Base-by-base conservation (phyloP, 2,797 vertebrate genomes). In the Rhodeus uyekii region DNA sequence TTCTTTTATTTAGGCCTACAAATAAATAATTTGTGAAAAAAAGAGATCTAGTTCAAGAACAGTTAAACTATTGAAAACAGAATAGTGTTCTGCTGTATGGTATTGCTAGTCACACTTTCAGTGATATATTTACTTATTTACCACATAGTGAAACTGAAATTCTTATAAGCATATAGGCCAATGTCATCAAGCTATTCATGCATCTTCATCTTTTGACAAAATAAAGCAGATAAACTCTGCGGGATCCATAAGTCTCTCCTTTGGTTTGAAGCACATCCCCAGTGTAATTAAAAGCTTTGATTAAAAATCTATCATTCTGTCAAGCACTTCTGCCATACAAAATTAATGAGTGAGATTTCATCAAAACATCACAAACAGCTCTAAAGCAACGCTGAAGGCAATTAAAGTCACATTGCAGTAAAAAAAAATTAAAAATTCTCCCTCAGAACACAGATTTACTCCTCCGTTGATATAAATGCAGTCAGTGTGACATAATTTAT, bases 221-320 rank as follows among this genome's bases (percentile, higher is more conserved):
- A 78, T 61, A 29, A 39, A 74, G 36, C 27, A 53, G 38, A 27
- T 24, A 42, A 53, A 5, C 65, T 75, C 19, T 34, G 5, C 32
- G 61, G 24, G 10, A 67, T 24, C 76, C 8, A 39, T 42, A 27
- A 50, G 18, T 65, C 14, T 81, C 42, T 71, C 38, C 76, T 22
- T 77, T 14, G 61, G 32, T 72, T 55, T 81, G 78, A 27, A 74
- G 48, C 78, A 65, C 67, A 27, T 80, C 58, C 48, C 75, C 36
- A 61, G 69, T 36, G 24, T 80, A 86, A 86, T 86, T 79, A 85
- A 74, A 86, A 34, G 39, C 71, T n/a, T 67, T 86, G 80, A 81
- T 84, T 85, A 86, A 76, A 34, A 77, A 83, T 81, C 27, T 68
- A 55, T 82, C 53, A 86, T 84, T 76, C 76, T 85, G 79, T 82